Conservation (phyloP, 2,113 vertebrate genomes). For the Cyphomyrus discorhynchus region DNA sequence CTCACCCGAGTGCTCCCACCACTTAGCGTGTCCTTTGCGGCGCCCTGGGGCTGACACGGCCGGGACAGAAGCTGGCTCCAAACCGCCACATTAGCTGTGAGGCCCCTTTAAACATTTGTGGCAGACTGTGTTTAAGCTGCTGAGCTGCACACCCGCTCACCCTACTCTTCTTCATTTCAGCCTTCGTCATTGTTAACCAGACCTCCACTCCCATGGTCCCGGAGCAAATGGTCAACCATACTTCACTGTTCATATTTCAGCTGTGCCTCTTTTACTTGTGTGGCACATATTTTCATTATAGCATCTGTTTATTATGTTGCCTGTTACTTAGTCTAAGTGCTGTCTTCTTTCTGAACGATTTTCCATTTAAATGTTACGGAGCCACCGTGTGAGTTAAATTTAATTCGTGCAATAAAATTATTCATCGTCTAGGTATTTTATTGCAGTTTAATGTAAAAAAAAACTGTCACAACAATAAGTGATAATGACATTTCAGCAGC, state of each 20-base stretch:
- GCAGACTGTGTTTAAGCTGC: background rate
- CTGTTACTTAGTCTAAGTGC: background rate
- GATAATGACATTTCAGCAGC: no score
- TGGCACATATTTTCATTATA: background rate
- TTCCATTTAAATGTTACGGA: background rate
- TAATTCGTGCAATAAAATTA: background rate
- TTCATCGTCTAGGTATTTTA: background rate
- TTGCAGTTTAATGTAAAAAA: background rate
- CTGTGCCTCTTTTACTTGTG: background rate
- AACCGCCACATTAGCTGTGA: slow-evolving; percentile 10
- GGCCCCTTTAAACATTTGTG: background rate
- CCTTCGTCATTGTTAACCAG: background rate
- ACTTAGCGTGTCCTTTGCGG: slow-evolving; percentile 41
- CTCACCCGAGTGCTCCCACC: slow-evolving; percentile 35
- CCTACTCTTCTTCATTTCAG: background rate
- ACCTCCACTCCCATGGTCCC: background rate
- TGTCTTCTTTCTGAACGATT: background rate
- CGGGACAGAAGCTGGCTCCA: background rate
- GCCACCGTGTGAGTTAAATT: background rate
- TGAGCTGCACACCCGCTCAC: background rate
- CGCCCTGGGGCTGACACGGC: slow-evolving; percentile 11
- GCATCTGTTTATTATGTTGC: background rate
- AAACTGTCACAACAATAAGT: background rate
- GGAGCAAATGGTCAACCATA: background rate
- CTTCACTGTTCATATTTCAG: background rate